Conservation (phyloP, 2,113 vertebrate genomes). For the Nansenia antarctica region DNA sequence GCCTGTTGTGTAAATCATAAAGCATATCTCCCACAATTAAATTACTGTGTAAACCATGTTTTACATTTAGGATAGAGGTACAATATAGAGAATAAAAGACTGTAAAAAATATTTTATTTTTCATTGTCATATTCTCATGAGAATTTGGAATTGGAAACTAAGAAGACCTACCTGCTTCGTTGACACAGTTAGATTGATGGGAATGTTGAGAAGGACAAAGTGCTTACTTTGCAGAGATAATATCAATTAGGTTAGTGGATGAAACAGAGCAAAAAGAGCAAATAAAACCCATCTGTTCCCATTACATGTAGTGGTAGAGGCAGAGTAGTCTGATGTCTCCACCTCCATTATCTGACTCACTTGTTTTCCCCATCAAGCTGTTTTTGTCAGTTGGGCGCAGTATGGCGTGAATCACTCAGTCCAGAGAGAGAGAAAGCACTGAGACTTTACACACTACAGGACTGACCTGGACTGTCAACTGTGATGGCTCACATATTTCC, state of each 20-base stretch:
- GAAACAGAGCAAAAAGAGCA: slow-evolving; percentile 29
- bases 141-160: not conserved
- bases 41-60: not conserved
- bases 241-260: slow-evolving; percentile 9
- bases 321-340: slow-evolving; percentile 17
- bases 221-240: slow-evolving; percentile 1
- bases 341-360: slow-evolving; percentile 27
- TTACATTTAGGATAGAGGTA: too few species aligned
- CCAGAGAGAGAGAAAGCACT: not conserved
- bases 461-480: too few species aligned
- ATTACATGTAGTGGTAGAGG: not conserved
- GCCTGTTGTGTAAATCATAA: not conserved
- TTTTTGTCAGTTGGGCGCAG: not conserved
- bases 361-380: not conserved
- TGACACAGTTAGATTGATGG: not conserved
- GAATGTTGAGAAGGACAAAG: not conserved
- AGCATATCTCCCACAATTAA: not conserved
- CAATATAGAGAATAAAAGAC: too few species aligned
- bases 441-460: not conserved
- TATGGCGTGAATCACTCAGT: not conserved
- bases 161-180: not conserved
- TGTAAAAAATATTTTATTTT: not conserved
- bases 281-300: slow-evolving; percentile 44
- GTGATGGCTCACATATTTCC: too few species aligned
- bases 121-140: not conserved